A percentile compares a stretch with the other conserved stretches of the same genome.
phyloP scores from a whole-genome alignment of 2,888 invertebrate genomes.

The Hemithea aestivaria region DNA sequence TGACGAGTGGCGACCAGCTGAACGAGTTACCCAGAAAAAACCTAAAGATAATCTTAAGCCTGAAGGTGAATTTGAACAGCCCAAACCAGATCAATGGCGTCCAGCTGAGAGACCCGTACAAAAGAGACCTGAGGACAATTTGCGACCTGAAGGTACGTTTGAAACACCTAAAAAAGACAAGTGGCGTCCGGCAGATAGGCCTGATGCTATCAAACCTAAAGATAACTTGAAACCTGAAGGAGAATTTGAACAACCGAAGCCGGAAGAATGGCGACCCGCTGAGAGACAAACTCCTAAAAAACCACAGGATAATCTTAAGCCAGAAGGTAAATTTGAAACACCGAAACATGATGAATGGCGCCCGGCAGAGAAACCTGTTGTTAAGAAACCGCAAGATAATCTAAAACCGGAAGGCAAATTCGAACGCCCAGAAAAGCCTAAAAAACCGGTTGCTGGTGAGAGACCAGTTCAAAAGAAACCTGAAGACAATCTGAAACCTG shows the following conservation, averaged over 20 bases:
- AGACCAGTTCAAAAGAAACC: slow-evolving; percentile 59
- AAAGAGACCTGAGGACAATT: slow-evolving; percentile 27
- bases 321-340: slow-evolving; percentile 67
- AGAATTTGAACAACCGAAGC: slow-evolving; percentile 65
- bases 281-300: slow-evolving; percentile 46
- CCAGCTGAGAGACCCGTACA: slow-evolving; percentile 35
- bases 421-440: no score
- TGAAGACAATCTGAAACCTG: slow-evolving; percentile 81
- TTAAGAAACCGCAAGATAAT: slow-evolving; percentile 46
- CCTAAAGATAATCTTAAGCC: slow-evolving; percentile 70
- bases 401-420: slow-evolving; percentile 71
- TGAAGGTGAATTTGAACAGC: slow-evolving; percentile 71
- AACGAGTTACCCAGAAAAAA: slow-evolving; percentile 31
- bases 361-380: slow-evolving; percentile 68
- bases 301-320: slow-evolving; percentile 69
- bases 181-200: slow-evolving; percentile 41
- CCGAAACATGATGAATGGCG: slow-evolving; percentile 48
- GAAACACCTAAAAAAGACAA: slow-evolving; percentile 39
- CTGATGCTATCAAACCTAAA: slow-evolving; percentile 51
- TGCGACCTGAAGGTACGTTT: slow-evolving; percentile 76
- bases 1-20: slow-evolving; percentile 47
- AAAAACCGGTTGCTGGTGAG: slow-evolving; percentile 55
- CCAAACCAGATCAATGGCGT: slow-evolving; percentile 44
- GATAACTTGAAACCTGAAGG: slow-evolving; percentile 81
- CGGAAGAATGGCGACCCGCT: slow-evolving; percentile 51